Percentiles rank a stretch among this genome's conserved stretches.
phyloP scores from a whole-genome alignment of 2,888 invertebrate genomes.

The Hyposoter dolosus region DNA sequence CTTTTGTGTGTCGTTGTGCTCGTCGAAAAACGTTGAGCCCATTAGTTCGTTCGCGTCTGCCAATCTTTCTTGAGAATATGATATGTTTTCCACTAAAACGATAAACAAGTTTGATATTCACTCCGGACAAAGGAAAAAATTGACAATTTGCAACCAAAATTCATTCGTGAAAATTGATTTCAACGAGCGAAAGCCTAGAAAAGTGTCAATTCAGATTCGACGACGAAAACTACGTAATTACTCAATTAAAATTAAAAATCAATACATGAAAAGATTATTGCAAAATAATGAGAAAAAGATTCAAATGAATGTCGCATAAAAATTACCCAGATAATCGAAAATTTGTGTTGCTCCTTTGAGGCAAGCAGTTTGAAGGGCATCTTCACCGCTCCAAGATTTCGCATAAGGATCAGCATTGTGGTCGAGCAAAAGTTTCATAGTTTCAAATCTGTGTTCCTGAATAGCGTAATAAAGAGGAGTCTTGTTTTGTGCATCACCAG shows the following conservation, averaged over 20 bases:
- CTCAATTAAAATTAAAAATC: background rate
- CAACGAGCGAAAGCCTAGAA: no score
- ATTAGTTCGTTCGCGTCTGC: slow-evolving; percentile 96
- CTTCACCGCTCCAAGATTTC: slow-evolving; percentile 93
- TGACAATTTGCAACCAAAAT: background rate
- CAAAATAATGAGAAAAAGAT: background rate
- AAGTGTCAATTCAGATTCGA: background rate
- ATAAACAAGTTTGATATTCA: background rate
- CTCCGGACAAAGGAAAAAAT: background rate
- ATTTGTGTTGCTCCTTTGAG: slow-evolving; percentile 91
- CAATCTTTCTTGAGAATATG: slow-evolving; percentile 89
- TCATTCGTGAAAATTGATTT: background rate
- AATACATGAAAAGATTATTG: background rate
- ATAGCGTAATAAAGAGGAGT: slow-evolving; percentile 98
- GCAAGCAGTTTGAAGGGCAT: slow-evolving; percentile 95
- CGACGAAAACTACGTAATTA: background rate
- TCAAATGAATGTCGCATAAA: background rate
- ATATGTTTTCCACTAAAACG: slow-evolving; percentile 82
- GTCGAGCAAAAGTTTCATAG: slow-evolving; percentile 92
- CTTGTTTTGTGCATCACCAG: slow-evolving; percentile 95
- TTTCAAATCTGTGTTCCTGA: slow-evolving; percentile 93
- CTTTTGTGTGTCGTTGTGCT: slow-evolving; percentile 91
- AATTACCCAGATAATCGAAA: slow-evolving; percentile 89
- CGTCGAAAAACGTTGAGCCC: slow-evolving; percentile 95
- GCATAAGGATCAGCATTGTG: slow-evolving; percentile 92